Percentiles rank a stretch among this genome's conserved stretches.
These are phyloP conservation scores for Drosophila nigromelanica DNA, from an alignment of 1,140 invertebrate genomes.

Conservation along the genomic window DNA sequence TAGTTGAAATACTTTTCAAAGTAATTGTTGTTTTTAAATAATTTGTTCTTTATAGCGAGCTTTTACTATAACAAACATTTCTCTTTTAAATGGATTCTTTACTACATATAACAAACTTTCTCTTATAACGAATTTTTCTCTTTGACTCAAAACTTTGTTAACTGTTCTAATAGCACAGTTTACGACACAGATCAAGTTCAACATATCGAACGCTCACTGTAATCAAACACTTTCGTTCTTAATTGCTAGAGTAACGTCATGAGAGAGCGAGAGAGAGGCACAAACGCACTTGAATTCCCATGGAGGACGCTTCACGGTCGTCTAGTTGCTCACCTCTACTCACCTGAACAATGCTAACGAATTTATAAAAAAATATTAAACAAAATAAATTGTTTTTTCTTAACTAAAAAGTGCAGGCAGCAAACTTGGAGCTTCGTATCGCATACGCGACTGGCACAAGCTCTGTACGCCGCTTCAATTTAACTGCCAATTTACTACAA, in stretches of 20 bases:
- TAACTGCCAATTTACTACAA: slow-evolving; percentile 57
- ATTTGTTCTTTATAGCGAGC: too few relatives aligned
- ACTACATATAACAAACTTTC: too few relatives aligned
- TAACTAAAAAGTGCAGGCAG: slow-evolving; percentile 18
- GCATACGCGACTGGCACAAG: slow-evolving; percentile 27
- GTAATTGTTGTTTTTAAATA: background rate
- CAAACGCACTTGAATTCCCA: slow-evolving; percentile 18
- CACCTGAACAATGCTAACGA: slow-evolving; percentile 32
- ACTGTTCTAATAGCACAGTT: too few relatives aligned
- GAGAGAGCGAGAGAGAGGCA: background rate
- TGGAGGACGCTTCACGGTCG: slow-evolving; percentile 40
- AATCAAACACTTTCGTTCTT: slow-evolving; percentile 30
- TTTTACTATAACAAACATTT: too few relatives aligned
- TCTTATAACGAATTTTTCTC: too few relatives aligned
- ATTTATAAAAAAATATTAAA: slow-evolving; percentile 8
- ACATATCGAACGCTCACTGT: slow-evolving; percentile 2
- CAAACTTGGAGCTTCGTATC: slow-evolving; percentile 26
- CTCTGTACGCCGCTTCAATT: slow-evolving; percentile 37
- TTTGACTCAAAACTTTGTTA: too few relatives aligned
- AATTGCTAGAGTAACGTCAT: background rate
- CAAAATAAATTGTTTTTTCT: slow-evolving; percentile 1
- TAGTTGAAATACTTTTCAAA: background rate
- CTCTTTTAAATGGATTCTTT: too few relatives aligned
- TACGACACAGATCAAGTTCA: background rate
- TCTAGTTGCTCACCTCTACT: slow-evolving; percentile 24